phyloP scores from a whole-genome alignment of 2,797 vertebrate genomes.

The Anguilla obscura region DNA sequence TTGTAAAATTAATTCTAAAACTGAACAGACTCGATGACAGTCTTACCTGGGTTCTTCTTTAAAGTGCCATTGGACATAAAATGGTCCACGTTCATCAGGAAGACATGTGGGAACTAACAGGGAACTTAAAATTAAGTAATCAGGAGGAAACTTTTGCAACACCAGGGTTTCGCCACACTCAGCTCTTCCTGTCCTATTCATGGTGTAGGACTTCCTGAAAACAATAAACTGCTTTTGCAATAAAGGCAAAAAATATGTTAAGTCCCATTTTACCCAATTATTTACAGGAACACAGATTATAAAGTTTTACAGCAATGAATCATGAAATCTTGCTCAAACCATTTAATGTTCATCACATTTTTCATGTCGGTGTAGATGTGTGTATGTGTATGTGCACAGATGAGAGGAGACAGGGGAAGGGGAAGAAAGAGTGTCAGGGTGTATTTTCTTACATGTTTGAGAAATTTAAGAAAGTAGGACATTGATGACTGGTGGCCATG shows the following conservation, averaged over 20 bases:
- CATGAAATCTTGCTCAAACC: no score
- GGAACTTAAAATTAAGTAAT: neutral
- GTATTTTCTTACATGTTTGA: no score
- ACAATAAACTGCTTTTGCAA: neutral
- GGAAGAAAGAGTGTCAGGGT: no score
- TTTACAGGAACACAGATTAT: neutral
- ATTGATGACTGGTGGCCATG: no score
- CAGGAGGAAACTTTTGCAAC: conserved; percentile 4
- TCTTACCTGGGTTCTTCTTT: neutral
- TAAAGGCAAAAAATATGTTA: neutral
- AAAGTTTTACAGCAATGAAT: neutral
- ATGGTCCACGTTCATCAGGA: neutral
- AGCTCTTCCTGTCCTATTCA: conserved; percentile 17
- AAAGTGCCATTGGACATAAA: neutral
- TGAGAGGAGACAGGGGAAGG: no score
- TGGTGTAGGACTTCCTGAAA: conserved; percentile 18
- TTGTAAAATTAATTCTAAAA: no score
- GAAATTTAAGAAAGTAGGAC: no score
- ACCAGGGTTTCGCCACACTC: neutral
- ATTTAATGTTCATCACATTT: no score
- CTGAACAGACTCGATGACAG: no score
- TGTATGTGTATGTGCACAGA: no score
- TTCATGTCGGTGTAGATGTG: no score
- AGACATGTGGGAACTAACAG: neutral
- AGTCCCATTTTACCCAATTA: conserved; percentile 1